Conservation (phyloP, 2,113 vertebrate species). For the Trogon surrucura region DNA sequence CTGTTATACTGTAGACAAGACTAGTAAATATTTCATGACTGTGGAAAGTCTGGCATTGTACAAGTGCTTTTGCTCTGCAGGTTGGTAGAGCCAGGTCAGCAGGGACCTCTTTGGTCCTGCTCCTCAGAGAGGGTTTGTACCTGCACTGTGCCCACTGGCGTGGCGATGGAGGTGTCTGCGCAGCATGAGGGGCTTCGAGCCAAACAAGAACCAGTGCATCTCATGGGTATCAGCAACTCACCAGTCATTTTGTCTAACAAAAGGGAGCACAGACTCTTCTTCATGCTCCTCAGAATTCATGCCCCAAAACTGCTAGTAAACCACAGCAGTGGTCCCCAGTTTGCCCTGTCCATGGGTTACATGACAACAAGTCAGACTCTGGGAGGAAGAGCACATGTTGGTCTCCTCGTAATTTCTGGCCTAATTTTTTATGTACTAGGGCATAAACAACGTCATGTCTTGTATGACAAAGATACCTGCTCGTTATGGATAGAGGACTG, state of each 20-base stretch:
- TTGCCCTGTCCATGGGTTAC: neutral
- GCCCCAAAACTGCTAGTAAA: neutral
- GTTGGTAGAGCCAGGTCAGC: neutral
- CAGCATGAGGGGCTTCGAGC: neutral
- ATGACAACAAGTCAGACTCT: neutral
- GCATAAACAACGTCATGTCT: neutral
- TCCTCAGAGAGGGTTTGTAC: neutral
- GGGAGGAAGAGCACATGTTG: neutral
- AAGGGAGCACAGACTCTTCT: neutral
- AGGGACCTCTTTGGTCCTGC: neutral
- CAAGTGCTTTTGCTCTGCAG: neutral
- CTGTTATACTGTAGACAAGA: neutral
- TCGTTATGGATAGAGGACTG: neutral
- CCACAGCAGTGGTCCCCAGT: neutral
- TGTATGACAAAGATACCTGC: neutral
- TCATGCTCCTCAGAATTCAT: neutral
- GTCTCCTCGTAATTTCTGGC: neutral
- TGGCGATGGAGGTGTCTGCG: accelerated
- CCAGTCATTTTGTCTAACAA: neutral
- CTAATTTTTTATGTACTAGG: neutral
- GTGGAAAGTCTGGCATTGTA: neutral
- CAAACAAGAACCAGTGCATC: neutral
- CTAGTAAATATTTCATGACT: neutral
- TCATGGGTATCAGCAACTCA: neutral
- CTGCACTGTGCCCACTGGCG: neutral